Conservation (phyloP, 2,888 invertebrate species). For the Amitus sp. region DNA sequence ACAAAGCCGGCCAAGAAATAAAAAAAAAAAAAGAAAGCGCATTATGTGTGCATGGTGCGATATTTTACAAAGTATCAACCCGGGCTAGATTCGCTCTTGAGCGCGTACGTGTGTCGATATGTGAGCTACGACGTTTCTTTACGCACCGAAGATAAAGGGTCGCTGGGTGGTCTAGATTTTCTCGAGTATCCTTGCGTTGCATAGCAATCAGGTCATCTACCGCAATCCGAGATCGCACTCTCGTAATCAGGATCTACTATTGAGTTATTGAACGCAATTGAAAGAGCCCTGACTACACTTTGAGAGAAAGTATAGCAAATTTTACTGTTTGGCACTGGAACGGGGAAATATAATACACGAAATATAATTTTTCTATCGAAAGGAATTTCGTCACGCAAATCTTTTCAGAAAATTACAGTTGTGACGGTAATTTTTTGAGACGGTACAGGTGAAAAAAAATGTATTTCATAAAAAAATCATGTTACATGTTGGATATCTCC, state of each 20-base stretch:
- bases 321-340: no score
- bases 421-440: no score
- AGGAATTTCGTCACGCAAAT: no score
- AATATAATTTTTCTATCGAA: no score
- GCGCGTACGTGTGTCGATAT: slow-evolving; percentile 37
- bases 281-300: background rate
- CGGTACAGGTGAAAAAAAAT: no score
- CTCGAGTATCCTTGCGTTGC: slow-evolving; percentile 43
- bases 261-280: slow-evolving; percentile 5
- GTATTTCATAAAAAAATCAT: no score
- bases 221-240: background rate
- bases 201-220: slow-evolving; percentile 20
- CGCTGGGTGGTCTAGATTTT: slow-evolving; percentile 62
- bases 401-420: no score
- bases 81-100: slow-evolving; percentile 25
- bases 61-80: slow-evolving; percentile 52
- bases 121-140: slow-evolving; percentile 46
- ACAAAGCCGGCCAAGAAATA: slow-evolving; percentile 7
- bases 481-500: no score
- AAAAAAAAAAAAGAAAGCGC: slow-evolving; percentile 12
- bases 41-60: slow-evolving; percentile 43
- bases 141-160: slow-evolving; percentile 53
- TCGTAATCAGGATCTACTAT: slow-evolving; percentile 16
- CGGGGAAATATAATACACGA: no score
- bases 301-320: no score